Conservation (phyloP, 2,797 vertebrate species). For the Diceros bicornis region DNA sequence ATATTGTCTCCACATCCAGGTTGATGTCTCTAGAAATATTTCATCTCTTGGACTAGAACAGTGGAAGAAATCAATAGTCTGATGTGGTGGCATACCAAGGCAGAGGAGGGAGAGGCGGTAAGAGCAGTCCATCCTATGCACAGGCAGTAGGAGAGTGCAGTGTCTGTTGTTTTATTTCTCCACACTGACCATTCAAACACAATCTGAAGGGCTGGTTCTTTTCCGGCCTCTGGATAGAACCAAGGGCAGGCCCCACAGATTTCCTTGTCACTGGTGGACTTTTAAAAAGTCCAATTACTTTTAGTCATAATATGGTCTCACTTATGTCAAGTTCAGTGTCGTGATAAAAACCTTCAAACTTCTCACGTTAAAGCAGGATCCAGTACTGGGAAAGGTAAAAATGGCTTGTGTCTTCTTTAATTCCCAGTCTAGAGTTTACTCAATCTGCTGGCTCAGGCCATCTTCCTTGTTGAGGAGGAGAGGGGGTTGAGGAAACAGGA, state of each 20-base stretch:
- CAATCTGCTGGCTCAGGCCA: background rate
- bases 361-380: background rate
- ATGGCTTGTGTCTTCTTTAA: background rate
- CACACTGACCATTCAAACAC: background rate
- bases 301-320: background rate
- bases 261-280: background rate
- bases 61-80: background rate
- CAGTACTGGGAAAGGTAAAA: background rate
- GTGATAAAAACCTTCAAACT: background rate
- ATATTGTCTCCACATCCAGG: background rate
- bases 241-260: background rate
- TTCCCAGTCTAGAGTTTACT: background rate
- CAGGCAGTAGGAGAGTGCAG: background rate
- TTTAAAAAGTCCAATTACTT: background rate
- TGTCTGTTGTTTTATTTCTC: background rate
- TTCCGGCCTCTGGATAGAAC: background rate
- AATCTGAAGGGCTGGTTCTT: background rate
- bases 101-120: background rate
- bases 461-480: background rate
- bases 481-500: background rate
- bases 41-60: background rate
- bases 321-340: background rate
- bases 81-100: background rate
- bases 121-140: background rate
- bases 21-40: background rate